Evolutionary conservation across 2,113 vertebrate species (phyloP), one percentile per base, ranked within the genome.

Genomic region (Upupa epops): DNA sequence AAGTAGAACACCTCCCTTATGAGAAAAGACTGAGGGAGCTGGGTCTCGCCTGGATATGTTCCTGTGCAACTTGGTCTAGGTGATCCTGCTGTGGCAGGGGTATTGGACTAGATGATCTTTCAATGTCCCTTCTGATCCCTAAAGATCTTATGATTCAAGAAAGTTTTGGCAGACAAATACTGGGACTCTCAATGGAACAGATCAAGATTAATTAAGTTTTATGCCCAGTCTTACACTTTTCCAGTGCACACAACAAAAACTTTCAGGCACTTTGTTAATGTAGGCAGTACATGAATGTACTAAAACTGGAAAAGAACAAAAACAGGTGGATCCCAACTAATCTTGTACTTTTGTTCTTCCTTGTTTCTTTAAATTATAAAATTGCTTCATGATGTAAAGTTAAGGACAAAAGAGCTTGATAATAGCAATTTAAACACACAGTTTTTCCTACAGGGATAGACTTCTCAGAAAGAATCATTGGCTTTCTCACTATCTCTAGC

Each of bases 91-190:
- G n/a, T n/a, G n/a, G n/a, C n/a, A n/a, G n/a, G n/a, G n/a, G n/a
- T n/a, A n/a, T n/a, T n/a, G n/a, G n/a, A n/a, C n/a, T n/a, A n/a
- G n/a, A n/a, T n/a, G n/a, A n/a, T n/a, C n/a, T n/a, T n/a, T n/a
- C n/a, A n/a, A n/a, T n/a, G n/a, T n/a, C n/a, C n/a, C n/a, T n/a
- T n/a, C n/a, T n/a, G n/a, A n/a, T n/a, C n/a, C n/a, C n/a, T n/a
- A n/a, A n/a, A n/a, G n/a, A n/a, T n/a, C n/a, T n/a, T n/a, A n/a
- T n/a, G n/a, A n/a, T n/a, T n/a, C n/a, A n/a, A 60, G n/a, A 79
- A 82, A 2, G 5, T 31, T 28, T 1, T 17, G 3, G 8, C 8
- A 51, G 20, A 19, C 3, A 42, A 31, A 32, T 6, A 11, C 6
- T 52, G 11, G 4, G 4, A 48, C 9, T 21, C 3, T 48, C 9